Evolutionary conservation across 2,888 invertebrate genomes (phyloP).

Genomic region (Aphidius colemani): DNA sequence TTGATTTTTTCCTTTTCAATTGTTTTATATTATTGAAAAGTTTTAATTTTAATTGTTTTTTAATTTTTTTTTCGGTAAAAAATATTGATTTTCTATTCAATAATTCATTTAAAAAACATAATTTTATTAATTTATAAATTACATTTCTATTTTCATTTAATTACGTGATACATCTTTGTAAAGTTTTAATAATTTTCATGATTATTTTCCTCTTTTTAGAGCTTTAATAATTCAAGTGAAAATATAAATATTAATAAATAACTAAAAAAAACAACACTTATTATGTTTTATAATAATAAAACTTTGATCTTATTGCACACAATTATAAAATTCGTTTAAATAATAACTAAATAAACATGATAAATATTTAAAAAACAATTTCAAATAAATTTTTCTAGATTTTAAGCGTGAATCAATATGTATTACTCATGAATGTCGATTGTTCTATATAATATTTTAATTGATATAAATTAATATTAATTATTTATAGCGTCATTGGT

Average conservation of each 20-base stretch:
- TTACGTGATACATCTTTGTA: constrained; percentile 39
- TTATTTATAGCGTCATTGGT: no score
- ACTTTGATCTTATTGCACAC: constrained; percentile 11
- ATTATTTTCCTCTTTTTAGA: neutral
- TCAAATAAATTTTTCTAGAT: constrained; percentile 12
- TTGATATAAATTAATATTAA: neutral
- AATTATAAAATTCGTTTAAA: constrained; percentile 22
- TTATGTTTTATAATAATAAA: no score
- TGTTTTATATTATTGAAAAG: constrained; percentile 24
- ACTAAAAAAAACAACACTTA: constrained; percentile 22
- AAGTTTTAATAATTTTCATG: constrained; percentile 32
- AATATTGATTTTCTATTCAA: no score
- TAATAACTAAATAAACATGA: constrained; percentile 22
- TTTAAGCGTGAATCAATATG: constrained; percentile 5
- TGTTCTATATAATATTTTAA: neutral
- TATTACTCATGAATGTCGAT: constrained; percentile 11
- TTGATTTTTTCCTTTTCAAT: constrained; percentile 30
- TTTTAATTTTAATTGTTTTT: constrained; percentile 19
- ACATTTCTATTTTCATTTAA: constrained; percentile 30
- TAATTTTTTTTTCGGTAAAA: no score
- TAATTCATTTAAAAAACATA: no score
- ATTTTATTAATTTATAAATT: no score
- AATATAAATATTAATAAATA: neutral
- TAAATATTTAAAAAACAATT: constrained; percentile 13
- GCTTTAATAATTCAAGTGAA: no score